Evolutionary conservation across 2,113 vertebrate genomes (phyloP), one percentile per base, ranked within the genome.

Genomic region (Menura novaehollandiae): DNA sequence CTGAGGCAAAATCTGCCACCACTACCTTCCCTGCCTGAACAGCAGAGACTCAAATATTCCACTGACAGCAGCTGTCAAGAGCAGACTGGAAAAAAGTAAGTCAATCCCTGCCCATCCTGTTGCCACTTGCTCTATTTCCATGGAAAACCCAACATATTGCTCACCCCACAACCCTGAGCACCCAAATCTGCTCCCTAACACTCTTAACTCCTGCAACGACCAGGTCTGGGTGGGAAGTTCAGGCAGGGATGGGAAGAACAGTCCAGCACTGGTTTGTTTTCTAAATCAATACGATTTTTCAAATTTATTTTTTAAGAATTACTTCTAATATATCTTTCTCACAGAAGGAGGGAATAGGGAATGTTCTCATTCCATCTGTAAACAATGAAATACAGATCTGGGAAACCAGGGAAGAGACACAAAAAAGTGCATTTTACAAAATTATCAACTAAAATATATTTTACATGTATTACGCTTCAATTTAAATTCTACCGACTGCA

Each of bases 401-500:
- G 98, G 97, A 98, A 97, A 98, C 98, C 97, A 97, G 98, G 97
- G 97, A 95, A 97, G 96, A 98, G 95, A 98, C 98, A 98, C 98
- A 98, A 98, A 98, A 98, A 98, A 98, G 98, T 98, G 98, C 98
- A 98, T 98, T 98, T 98, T 98, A 98, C 98, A 98, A 98, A 98
- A 98, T 98, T 98, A 98, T 98, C 98, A 98, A 98, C 98, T 98
- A 98, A 98, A 98, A 98, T 98, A 98, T 98, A 98, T 98, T 98
- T 98, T 98, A 98, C 98, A 98, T 97, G 98, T 98, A 97, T 98
- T 98, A 98, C 95, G 93, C 85, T 97, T 98, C 98, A 37, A 98
- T 98, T 97, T 98, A 98, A 98, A 98, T 97, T 98, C 98, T 98
- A 98, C 98, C 9, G 94, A 97, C 98, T 98, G 98, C 98, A 97